Percentiles rank a stretch among this genome's conserved stretches.
phyloP scores from a whole-genome alignment of 92 coral and sea anemone genomes.

The Palythoa grandiflora region DNA sequence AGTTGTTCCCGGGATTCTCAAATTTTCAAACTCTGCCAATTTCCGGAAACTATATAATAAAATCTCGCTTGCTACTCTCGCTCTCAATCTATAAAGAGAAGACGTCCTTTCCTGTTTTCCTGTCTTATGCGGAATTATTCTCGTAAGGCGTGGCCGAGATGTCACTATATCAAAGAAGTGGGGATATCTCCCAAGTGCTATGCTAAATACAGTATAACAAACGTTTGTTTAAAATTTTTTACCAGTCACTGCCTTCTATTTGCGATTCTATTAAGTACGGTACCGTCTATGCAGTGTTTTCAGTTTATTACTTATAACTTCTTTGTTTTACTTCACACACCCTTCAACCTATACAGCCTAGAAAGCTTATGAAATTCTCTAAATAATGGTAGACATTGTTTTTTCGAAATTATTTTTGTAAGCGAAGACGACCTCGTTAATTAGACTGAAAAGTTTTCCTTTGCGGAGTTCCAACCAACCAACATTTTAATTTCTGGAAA shows the following conservation, averaged over 20 bases:
- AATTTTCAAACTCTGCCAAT: background rate
- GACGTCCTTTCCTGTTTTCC: conserved; percentile 19
- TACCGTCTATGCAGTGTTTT: too few relatives aligned
- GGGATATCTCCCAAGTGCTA: background rate
- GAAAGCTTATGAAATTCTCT: too few relatives aligned
- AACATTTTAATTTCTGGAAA: too few relatives aligned
- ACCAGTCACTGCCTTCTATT: conserved; percentile 12
- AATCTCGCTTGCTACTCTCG: conserved; percentile 12
- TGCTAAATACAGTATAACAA: conserved; percentile 2
- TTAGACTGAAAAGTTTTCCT: too few relatives aligned
- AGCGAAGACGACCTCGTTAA: too few relatives aligned
- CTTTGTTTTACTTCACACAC: too few relatives aligned
- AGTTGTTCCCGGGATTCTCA: background rate
- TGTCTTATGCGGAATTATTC: conserved; percentile 3
- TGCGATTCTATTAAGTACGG: background rate
- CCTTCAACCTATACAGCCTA: background rate
- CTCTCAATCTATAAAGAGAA: conserved; percentile 11
- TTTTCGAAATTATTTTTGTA: too few relatives aligned
- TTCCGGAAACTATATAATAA: background rate
- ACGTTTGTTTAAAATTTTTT: background rate
- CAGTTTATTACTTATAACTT: too few relatives aligned
- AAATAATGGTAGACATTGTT: too few relatives aligned
- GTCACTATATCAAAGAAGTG: background rate
- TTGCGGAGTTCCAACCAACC: too few relatives aligned
- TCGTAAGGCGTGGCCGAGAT: conserved; percentile 23